These are phyloP conservation scores for Hirtodrosophila trivittata DNA, from an alignment of 2,888 invertebrate genomes.

Conservation along the genomic window DNA sequence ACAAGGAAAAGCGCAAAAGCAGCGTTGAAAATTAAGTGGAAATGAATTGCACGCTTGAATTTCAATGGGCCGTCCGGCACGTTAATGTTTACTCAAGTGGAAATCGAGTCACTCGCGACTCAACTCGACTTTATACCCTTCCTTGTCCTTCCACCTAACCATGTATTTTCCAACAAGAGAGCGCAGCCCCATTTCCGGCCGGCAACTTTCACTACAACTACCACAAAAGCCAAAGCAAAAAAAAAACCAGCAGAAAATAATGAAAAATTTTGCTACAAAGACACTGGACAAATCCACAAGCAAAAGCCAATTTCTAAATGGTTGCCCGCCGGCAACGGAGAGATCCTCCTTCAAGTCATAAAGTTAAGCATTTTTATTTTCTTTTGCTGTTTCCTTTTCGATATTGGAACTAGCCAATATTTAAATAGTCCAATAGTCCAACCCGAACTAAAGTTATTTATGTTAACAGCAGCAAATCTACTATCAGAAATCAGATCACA, in stretches of 20 bases:
- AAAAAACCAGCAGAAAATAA: conserved; percentile 24
- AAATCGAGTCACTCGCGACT: conserved; percentile 73
- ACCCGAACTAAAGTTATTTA: too few species aligned
- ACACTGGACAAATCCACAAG: conserved; percentile 21
- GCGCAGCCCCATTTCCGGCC: conserved; percentile 65
- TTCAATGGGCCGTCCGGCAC: conserved; percentile 79
- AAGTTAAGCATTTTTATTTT: too few species aligned
- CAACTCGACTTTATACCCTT: conserved; percentile 6
- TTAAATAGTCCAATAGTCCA: too few species aligned
- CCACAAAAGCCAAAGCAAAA: conserved; percentile 47
- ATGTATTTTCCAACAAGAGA: conserved; percentile 5
- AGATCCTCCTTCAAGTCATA: too few species aligned
- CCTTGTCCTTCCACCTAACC: neutral
- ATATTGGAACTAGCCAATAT: too few species aligned
- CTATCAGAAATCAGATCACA: too few species aligned
- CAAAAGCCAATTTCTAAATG: conserved; percentile 37
- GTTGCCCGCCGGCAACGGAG: neutral
- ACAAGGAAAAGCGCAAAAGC: conserved; percentile 35
- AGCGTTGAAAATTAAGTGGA: conserved; percentile 80
- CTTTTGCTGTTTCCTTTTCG: too few species aligned
- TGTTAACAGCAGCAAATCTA: too few species aligned
- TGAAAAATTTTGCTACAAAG: conserved; percentile 55
- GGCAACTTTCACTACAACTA: conserved; percentile 59
- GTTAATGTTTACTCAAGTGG: conserved; percentile 80
- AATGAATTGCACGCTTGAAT: conserved; percentile 81